Percentiles rank a stretch among this genome's conserved stretches.
These are phyloP conservation scores for Microdon myrmicae DNA, from an alignment of 2,888 invertebrate genomes.

Conservation along the genomic window DNA sequence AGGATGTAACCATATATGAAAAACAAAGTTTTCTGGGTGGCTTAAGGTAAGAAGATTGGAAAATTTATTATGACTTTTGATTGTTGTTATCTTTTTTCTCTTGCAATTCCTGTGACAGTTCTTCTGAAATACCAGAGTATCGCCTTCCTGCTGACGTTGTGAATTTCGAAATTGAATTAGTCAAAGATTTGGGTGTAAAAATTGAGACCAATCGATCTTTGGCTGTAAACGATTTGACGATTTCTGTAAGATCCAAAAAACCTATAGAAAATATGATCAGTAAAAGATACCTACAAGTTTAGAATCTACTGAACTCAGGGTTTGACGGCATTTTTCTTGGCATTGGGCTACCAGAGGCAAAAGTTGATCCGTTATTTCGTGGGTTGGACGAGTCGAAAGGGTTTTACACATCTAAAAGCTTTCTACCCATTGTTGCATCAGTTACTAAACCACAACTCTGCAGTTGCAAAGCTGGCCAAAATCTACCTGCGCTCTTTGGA, in stretches of 20 bases:
- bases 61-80: not conserved
- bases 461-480: slow-evolving; percentile 73
- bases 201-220: slow-evolving; percentile 80
- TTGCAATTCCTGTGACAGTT: too few relatives aligned
- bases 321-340: slow-evolving; percentile 85
- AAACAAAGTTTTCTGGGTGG: slow-evolving; percentile 89
- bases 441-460: slow-evolving; percentile 93
- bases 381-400: slow-evolving; percentile 82
- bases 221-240: slow-evolving; percentile 77
- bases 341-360: slow-evolving; percentile 92
- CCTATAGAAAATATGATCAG: not conserved
- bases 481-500: slow-evolving; percentile 80
- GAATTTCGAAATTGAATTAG: slow-evolving; percentile 90
- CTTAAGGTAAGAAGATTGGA: slow-evolving; percentile 72
- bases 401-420: slow-evolving; percentile 94
- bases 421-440: slow-evolving; percentile 86
- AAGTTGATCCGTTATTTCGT: slow-evolving; percentile 80
- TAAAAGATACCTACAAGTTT: not conserved
- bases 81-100: not conserved
- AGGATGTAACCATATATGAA: slow-evolving; percentile 91
- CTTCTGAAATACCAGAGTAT: slow-evolving; percentile 97
- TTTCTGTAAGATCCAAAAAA: slow-evolving; percentile 69
- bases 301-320: slow-evolving; percentile 75
- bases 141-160: slow-evolving; percentile 93
- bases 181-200: slow-evolving; percentile 92